phyloP scores from a whole-genome alignment of 2,797 vertebrate species.

The Anguilla obscura region DNA sequence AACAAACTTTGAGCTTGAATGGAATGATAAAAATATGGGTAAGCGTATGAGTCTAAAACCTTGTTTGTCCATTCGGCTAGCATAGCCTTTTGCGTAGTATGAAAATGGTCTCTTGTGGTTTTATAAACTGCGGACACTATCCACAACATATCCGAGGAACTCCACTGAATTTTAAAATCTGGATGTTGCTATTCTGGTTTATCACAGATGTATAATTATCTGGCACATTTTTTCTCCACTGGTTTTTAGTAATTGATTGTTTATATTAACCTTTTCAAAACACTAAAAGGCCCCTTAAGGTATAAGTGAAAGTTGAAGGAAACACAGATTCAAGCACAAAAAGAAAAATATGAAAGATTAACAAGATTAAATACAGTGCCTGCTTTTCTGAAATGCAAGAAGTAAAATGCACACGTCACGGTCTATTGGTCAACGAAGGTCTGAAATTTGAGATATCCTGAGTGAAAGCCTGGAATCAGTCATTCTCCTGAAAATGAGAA shows the following conservation, averaged over 20 bases:
- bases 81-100: neutral
- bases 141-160: neutral
- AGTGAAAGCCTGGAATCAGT: neutral
- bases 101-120: neutral
- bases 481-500: neutral
- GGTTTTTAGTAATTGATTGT: neutral
- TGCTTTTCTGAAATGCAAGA: neutral
- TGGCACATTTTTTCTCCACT: neutral
- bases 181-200: constrained; percentile 3
- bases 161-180: neutral
- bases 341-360: neutral
- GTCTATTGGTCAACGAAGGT: neutral
- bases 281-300: neutral
- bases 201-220: neutral
- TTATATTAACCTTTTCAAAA: neutral
- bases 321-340: neutral
- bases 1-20: too few species aligned
- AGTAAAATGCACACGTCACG: neutral
- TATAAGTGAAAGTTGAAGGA: neutral
- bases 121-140: neutral
- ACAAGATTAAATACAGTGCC: neutral
- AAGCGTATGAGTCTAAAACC: neutral
- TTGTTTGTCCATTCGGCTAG: neutral
- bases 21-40: neutral
- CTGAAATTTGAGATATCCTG: neutral